Conservation (phyloP, 2,888 invertebrate species). For the Papilio demoleus region DNA sequence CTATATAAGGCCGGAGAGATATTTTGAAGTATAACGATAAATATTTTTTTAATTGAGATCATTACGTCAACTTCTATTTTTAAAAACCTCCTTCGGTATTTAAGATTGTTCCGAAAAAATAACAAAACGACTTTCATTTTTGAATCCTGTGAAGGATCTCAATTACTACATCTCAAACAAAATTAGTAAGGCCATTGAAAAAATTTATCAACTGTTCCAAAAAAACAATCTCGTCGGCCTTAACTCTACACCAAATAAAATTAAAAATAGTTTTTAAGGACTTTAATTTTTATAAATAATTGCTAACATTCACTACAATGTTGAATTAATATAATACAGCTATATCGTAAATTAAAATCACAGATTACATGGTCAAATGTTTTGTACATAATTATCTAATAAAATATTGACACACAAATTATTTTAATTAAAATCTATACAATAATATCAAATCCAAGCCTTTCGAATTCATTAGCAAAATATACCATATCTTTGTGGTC, state of each 20-base stretch:
- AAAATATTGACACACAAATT: slow-evolving; percentile 46
- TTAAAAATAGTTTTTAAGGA: slow-evolving; percentile 6
- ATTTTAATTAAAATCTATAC: slow-evolving; percentile 55
- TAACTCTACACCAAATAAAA: not conserved
- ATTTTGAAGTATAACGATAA: too few species aligned
- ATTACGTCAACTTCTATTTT: too few species aligned
- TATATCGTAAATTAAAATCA: slow-evolving; percentile 61
- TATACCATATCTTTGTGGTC: slow-evolving; percentile 93
- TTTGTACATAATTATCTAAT: slow-evolving; percentile 49
- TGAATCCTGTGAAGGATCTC: not conserved
- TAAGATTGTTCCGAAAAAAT: too few species aligned
- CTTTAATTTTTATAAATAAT: slow-evolving; percentile 38
- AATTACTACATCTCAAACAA: not conserved
- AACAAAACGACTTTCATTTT: not conserved
- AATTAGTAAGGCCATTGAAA: not conserved
- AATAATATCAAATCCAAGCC: slow-evolving; percentile 87
- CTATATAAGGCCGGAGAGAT: too few species aligned
- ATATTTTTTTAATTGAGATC: too few species aligned
- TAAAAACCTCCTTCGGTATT: not conserved
- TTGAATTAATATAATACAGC: slow-evolving; percentile 42
- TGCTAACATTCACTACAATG: slow-evolving; percentile 34
- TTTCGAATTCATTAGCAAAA: slow-evolving; percentile 94
- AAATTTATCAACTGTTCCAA: not conserved
- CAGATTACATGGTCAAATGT: slow-evolving; percentile 61
- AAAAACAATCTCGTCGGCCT: not conserved